These are phyloP conservation scores for Orthochromis malagaraziensis DNA, from an alignment of 2,113 vertebrate genomes.

Conservation along the genomic window DNA sequence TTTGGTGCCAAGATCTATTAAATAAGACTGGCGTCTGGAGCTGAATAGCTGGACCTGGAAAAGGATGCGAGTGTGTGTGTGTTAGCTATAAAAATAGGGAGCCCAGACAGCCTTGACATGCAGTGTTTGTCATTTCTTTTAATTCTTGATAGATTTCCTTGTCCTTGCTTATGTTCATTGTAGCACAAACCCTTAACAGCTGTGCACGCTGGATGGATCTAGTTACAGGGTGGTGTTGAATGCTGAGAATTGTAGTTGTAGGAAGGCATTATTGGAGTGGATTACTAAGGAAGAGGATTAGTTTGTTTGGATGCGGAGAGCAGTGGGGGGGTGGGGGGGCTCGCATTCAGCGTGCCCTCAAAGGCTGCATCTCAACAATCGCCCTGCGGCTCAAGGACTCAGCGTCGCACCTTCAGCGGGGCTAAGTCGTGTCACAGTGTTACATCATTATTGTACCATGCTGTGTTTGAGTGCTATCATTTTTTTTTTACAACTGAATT, in stretches of 20 bases:
- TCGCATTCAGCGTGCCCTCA: constrained; percentile 12
- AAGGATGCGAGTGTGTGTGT: neutral
- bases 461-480: constrained; percentile 31
- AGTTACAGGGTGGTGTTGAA: constrained; percentile 4
- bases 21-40: constrained; percentile 51
- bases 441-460: constrained; percentile 39
- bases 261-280: constrained; percentile 45
- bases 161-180: neutral
- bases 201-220: neutral
- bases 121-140: constrained; percentile 15
- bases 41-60: constrained; percentile 43
- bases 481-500: constrained; percentile 22
- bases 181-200: neutral
- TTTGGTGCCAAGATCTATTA: constrained; percentile 71
- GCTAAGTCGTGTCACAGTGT: constrained; percentile 39
- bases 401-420: constrained; percentile 13
- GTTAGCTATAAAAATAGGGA: constrained; percentile 6
- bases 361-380: constrained; percentile 33
- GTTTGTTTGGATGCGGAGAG: constrained; percentile 29
- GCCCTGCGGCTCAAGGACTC: constrained; percentile 40
- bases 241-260: constrained; percentile 22
- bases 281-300: constrained; percentile 60
- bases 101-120: constrained; percentile 16
- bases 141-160: neutral
- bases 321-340: neutral